Evolutionary conservation across 2,797 vertebrate species (phyloP), one percentile per base, ranked within the genome.

Genomic region (Odontamblyopus rebecca): DNA sequence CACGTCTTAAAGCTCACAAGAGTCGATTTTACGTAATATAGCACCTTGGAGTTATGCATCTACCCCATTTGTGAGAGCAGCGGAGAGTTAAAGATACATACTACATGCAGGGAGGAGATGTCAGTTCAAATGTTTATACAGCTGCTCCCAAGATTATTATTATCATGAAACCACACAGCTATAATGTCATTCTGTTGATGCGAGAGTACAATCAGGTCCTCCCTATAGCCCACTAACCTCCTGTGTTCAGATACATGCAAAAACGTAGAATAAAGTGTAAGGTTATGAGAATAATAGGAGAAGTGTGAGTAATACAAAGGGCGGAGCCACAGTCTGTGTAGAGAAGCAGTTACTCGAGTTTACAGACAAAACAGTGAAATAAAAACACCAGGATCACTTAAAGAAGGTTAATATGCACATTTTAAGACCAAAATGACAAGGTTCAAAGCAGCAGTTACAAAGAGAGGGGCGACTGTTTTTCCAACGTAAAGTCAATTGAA

Each of bases 111-210:
- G 91, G 93, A 94, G 92, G 92, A 90, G 91, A 93, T 93, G 90
- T 92, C 90, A 92, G 93, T 91, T 92, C 15, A 91, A 94, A 92
- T 94, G 93, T 94, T 94, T 94, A 94, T 92, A 93, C 93, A 94
- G 93, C 94, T 94, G 94, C 89, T 91, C 89, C 84, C 88, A 93
- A 92, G 93, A 94, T 94, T 94, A 94, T 95, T 94, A 95, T 94
- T 94, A 94, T 94, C 94, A 93, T 92, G 90, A 93, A 94, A 94
- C 93, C 93, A 86, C 94, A 93, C 89, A 88, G 92, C 93, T 94
- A 93, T 94, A 94, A 94, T 93, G 93, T 94, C 90, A 92, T 93
- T 93, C 91, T 92, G 90, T 85, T 88, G 88, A 93, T 93, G 93
- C 93, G 92, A 92, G 90, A 93, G 93, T 87, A 93, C 91, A 91